These are phyloP conservation scores for Phymorhynchus buccinoides DNA, from an alignment of 1,140 invertebrate genomes.

Conservation along the genomic window DNA sequence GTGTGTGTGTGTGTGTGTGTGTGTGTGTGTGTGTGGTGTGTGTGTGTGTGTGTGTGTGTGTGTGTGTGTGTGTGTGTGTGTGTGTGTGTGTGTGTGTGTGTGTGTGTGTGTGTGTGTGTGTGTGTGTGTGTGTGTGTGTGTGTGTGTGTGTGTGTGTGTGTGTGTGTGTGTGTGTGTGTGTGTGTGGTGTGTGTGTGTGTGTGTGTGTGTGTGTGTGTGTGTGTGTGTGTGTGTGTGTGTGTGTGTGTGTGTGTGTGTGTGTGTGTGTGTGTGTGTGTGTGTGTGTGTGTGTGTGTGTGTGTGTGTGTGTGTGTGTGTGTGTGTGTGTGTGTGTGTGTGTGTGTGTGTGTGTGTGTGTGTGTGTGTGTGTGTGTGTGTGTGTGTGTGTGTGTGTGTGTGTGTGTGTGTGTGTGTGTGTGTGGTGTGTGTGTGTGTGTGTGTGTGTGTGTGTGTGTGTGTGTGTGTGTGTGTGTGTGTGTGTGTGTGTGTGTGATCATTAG, in stretches of 20 bases:
- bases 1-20: no score
- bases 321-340: background rate
- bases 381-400: background rate
- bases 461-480: background rate
- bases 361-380: background rate
- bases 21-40: no score
- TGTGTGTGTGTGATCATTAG: no score
- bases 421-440: background rate
- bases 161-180: no score
- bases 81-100: no score
- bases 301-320: background rate
- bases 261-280: background rate
- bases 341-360: background rate
- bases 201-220: background rate
- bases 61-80: no score
- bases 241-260: background rate
- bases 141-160: no score
- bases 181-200: background rate
- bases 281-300: background rate
- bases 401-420: background rate
- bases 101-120: no score
- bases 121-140: no score
- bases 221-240: background rate
- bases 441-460: conserved; percentile 6
- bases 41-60: no score